Conservation (phyloP, 2,797 vertebrate species). For the Clarias pachynema region DNA sequence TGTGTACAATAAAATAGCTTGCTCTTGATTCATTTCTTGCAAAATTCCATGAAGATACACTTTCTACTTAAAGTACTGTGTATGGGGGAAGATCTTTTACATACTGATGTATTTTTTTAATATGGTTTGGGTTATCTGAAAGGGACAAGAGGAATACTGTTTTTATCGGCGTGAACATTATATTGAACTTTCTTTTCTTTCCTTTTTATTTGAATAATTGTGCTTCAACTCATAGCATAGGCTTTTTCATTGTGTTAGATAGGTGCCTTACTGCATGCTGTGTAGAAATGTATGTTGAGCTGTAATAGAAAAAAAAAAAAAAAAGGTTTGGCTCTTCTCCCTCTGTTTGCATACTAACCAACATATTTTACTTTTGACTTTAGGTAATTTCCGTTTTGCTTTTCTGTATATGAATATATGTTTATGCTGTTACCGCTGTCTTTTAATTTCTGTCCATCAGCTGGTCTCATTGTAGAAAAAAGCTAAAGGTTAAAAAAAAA, state of each 20-base stretch:
- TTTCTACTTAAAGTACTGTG: constrained; percentile 78
- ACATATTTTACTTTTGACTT: constrained; percentile 77
- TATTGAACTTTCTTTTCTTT: constrained; percentile 69
- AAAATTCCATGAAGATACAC: constrained; percentile 68
- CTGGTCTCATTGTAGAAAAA: constrained; percentile 73
- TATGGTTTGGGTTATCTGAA: constrained; percentile 78
- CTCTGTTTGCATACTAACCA: constrained; percentile 78
- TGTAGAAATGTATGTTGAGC: constrained; percentile 83
- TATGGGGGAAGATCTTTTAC: constrained; percentile 78
- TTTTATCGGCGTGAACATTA: constrained; percentile 80
- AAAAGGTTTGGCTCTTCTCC: constrained; percentile 67
- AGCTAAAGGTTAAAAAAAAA: constrained; percentile 50
- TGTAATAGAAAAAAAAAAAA: constrained; percentile 71
- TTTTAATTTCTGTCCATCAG: constrained; percentile 74
- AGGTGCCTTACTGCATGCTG: constrained; percentile 87
- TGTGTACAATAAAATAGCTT: constrained; percentile 69
- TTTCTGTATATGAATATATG: constrained; percentile 78
- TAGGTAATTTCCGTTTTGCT: constrained; percentile 67
- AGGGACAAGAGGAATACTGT: constrained; percentile 75
- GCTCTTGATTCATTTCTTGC: constrained; percentile 59
- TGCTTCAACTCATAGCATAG: constrained; percentile 82
- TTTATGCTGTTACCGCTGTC: constrained; percentile 80
- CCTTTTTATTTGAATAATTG: constrained; percentile 73
- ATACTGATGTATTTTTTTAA: constrained; percentile 85
- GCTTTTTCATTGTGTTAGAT: constrained; percentile 85